These are phyloP conservation scores for Gymnobelideus leadbeateri DNA, from an alignment of 2,113 vertebrate genomes.

Conservation along the genomic window DNA sequence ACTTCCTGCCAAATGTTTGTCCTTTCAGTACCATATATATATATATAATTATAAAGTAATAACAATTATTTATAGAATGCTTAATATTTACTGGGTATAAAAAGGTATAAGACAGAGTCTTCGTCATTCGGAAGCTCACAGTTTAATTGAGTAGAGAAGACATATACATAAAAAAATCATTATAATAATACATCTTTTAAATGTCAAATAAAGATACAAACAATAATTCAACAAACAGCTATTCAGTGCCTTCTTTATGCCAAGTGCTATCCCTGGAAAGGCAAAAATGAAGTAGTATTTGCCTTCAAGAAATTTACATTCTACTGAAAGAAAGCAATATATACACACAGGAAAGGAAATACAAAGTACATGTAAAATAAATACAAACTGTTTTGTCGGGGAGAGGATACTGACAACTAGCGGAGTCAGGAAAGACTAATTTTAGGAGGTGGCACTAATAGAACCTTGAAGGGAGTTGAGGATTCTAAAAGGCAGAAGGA, in stretches of 20 bases:
- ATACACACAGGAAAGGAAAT: slow-evolving; percentile 5
- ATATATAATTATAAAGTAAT: background rate
- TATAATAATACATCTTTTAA: background rate
- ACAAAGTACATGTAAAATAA: background rate
- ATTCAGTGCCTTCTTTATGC: background rate
- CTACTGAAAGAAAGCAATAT: background rate
- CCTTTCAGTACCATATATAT: background rate
- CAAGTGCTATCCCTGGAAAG: background rate
- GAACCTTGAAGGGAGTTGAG: slow-evolving; percentile 5
- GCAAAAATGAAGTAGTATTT: slow-evolving; percentile 14
- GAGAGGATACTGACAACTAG: background rate
- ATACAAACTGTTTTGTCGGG: background rate
- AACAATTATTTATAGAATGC: background rate
- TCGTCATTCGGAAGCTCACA: background rate
- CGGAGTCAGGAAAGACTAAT: background rate
- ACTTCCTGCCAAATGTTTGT: background rate
- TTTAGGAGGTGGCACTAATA: background rate
- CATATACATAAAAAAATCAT: background rate
- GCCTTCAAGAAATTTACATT: slow-evolving; percentile 13
- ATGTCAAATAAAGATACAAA: background rate
- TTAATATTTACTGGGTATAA: background rate
- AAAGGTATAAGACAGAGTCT: background rate
- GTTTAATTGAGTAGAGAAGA: background rate
- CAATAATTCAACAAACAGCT: background rate
- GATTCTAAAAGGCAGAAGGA: background rate